Conservation (phyloP, 2,888 invertebrate genomes). For the Ferdinandea cuprea region DNA sequence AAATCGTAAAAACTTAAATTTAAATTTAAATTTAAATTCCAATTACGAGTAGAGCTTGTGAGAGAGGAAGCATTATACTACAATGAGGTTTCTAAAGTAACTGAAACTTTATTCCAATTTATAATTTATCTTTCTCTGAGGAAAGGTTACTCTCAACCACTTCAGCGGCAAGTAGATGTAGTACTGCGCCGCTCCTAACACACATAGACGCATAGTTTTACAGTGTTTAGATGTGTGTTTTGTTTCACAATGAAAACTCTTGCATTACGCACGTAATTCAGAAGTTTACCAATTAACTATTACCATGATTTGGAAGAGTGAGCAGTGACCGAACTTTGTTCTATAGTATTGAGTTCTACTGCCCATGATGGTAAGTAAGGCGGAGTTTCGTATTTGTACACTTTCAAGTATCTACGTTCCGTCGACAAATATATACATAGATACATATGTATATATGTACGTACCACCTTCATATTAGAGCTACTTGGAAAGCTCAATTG, state of each 20-base stretch:
- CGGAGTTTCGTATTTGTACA: background rate
- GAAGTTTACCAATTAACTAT: slow-evolving; percentile 74
- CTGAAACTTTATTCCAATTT: slow-evolving; percentile 66
- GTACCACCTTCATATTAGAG: too few species aligned
- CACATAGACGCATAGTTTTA: background rate
- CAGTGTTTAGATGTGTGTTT: slow-evolving; percentile 1
- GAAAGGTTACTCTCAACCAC: slow-evolving; percentile 4
- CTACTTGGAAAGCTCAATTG: too few species aligned
- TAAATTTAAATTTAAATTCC: slow-evolving; percentile 49
- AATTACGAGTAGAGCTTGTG: slow-evolving; percentile 16
- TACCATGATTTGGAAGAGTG: slow-evolving; percentile 63
- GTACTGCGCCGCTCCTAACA: background rate
- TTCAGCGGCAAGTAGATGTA: too few species aligned
- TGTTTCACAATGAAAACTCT: slow-evolving; percentile 39
- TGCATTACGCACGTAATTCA: slow-evolving; percentile 68
- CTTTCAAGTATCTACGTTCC: background rate
- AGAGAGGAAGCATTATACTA: background rate
- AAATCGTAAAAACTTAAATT: slow-evolving; percentile 13
- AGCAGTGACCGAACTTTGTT: slow-evolving; percentile 52
- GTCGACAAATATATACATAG: too few species aligned
- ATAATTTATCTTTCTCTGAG: slow-evolving; percentile 55
- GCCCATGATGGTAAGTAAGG: background rate
- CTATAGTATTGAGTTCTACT: slow-evolving; percentile 27
- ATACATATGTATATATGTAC: too few species aligned
- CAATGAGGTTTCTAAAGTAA: slow-evolving; percentile 52